Percentiles rank a stretch among this genome's conserved stretches.
phyloP scores from a whole-genome alignment of 1,140 invertebrate species.

The Melanaphis sacchari region DNA sequence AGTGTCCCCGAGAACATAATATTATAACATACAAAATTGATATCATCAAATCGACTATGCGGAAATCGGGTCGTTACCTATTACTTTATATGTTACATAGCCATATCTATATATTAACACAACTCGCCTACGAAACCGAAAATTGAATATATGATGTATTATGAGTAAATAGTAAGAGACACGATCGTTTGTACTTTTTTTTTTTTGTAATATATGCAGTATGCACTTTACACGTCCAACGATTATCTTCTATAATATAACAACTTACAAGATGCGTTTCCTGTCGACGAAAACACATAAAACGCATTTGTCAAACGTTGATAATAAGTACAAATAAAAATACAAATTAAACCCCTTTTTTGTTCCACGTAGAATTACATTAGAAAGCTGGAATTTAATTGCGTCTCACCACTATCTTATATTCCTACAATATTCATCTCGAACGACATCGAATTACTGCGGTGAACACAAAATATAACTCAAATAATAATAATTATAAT shows the following conservation, averaged over 20 bases:
- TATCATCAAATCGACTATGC: background rate
- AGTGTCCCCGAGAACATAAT: background rate
- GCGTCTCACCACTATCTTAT: background rate
- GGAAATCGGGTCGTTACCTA: background rate
- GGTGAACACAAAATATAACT: background rate
- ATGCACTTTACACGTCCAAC: background rate
- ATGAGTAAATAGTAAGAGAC: background rate
- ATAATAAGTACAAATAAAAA: background rate
- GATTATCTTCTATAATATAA: background rate
- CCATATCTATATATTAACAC: background rate
- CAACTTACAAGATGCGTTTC: background rate
- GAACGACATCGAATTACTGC: background rate
- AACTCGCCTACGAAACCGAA: background rate
- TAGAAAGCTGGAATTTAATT: background rate
- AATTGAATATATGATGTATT: background rate
- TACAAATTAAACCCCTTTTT: background rate
- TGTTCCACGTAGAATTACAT: background rate
- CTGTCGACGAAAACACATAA: background rate
- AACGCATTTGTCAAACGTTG: background rate
- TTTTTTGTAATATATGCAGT: background rate
- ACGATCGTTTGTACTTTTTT: background rate
- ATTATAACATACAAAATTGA: conserved; percentile 3
- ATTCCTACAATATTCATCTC: background rate
- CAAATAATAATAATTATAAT: background rate
- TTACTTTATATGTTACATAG: background rate